Percentiles rank a stretch among this genome's conserved stretches.
These are phyloP conservation scores for Sebastes diploproa DNA, from an alignment of 2,797 vertebrate species.

Conservation along the genomic window DNA sequence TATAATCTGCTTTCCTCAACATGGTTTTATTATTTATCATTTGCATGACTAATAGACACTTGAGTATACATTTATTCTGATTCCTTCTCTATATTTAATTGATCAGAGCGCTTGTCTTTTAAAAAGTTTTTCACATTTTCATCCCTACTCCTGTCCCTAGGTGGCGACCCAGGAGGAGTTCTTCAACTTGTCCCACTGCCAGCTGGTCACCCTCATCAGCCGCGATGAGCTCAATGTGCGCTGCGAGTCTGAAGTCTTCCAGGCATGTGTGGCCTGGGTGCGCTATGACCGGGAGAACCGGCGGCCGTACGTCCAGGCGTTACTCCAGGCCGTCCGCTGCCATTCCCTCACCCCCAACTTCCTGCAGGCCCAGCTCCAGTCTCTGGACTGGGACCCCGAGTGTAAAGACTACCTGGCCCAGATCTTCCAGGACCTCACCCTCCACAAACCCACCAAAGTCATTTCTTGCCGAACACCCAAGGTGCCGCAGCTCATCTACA, in stretches of 20 bases:
- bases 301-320: conserved; percentile 89
- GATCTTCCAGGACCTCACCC: conserved; percentile 94
- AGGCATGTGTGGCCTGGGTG: conserved; percentile 95
- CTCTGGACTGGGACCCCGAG: conserved; percentile 88
- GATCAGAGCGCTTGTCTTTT: neutral
- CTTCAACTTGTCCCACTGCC: conserved; percentile 94
- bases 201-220: conserved; percentile 93
- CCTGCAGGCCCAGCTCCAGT: conserved; percentile 93
- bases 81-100: neutral
- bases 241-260: conserved; percentile 96
- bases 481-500: conserved; percentile 93
- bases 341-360: conserved; percentile 94
- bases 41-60: neutral
- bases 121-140: neutral
- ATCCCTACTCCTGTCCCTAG: conserved; percentile 59
- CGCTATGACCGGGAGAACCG: conserved; percentile 89
- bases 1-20: neutral
- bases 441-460: conserved; percentile 88
- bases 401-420: conserved; percentile 93
- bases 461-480: conserved; percentile 87
- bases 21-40: neutral
- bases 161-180: conserved; percentile 95
- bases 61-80: neutral
- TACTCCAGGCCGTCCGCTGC: conserved; percentile 94
- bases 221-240: conserved; percentile 96